A percentile compares a stretch with the other conserved stretches of the same genome.
These are phyloP conservation scores for Hypsopygia costalis DNA, from an alignment of 2,888 invertebrate genomes.

Conservation along the genomic window DNA sequence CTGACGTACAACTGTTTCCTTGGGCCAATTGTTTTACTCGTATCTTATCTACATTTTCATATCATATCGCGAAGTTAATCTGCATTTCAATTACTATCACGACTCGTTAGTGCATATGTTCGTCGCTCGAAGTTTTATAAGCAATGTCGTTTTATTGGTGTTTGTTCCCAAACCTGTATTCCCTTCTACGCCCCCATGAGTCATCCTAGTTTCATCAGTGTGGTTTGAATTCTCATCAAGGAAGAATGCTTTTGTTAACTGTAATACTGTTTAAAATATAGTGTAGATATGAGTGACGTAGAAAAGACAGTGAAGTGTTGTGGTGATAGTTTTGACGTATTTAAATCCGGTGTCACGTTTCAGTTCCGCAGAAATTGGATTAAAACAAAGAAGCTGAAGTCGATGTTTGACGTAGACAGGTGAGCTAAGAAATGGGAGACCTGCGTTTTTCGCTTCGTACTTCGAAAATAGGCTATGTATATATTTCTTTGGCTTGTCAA, in stretches of 20 bases:
- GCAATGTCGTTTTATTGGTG: slow-evolving; percentile 14
- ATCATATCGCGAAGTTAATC: background rate
- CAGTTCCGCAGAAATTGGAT: slow-evolving; percentile 47
- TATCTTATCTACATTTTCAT: slow-evolving; percentile 11
- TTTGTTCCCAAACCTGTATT: slow-evolving; percentile 22
- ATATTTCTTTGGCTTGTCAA: no score
- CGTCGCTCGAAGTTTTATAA: slow-evolving; percentile 12
- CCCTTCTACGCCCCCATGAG: slow-evolving; percentile 19
- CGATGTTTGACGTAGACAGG: slow-evolving; percentile 49
- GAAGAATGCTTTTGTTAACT: slow-evolving; percentile 15
- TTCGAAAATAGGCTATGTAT: no score
- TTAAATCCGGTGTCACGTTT: slow-evolving; percentile 41
- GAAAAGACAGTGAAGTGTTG: slow-evolving; percentile 45
- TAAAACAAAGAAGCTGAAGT: slow-evolving; percentile 48
- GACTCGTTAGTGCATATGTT: slow-evolving; percentile 13
- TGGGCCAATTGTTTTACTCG: slow-evolving; percentile 45
- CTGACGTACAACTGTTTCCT: slow-evolving; percentile 35
- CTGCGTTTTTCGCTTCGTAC: no score
- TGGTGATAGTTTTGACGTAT: slow-evolving; percentile 34
- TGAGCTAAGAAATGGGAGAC: no score
- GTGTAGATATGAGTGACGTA: background rate
- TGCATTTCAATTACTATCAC: slow-evolving; percentile 6
- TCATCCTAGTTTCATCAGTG: slow-evolving; percentile 27
- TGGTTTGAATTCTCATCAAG: slow-evolving; percentile 24
- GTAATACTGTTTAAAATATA: slow-evolving; percentile 9